Evolutionary conservation across 2,888 invertebrate genomes (phyloP), one percentile per base, ranked within the genome.

Genomic region (Herminia tarsipennalis): DNA sequence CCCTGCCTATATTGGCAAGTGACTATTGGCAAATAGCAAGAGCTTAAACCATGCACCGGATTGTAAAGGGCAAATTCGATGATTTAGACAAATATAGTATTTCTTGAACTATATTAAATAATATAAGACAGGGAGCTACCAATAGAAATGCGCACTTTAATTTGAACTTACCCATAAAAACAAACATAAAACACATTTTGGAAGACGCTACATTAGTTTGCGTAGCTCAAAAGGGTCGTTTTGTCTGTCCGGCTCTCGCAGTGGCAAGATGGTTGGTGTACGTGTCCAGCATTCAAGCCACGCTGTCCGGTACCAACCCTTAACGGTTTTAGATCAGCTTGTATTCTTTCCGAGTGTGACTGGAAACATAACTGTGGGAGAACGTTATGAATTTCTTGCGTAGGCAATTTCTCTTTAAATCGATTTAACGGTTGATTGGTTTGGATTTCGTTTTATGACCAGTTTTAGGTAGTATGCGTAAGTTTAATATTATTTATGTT

Each of bases 191-290:
- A 51, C 49, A 56, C 42, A 49, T 49, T 51, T 57, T 20, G 39
- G 40, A 42, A 48, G 44, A 65, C 47, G 65, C 56, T 56, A 59
- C 62, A 73, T 68, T 59, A 67, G 68, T 73, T 73, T 69, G 60
- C 60, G 61, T 57, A 56, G 57, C 62, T 66, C 70, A 64, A 67
- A 70, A 66, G 73, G 72, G 73, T 63, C 65, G 63, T 62, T 55
- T 50, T 55, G 47, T 67, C 65, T 61, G 73, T 73, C 64, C 68
- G 65, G 61, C 56, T 76, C 62, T 60, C 64, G 44, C 64, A 70
- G 65, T 56, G 60, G 64, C 73, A 78, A 81, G 75, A 81, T 76
- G 76, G 78, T 70, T 56, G 62, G 48, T 34, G 70, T 71, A 82
- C 83, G 83, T 83, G 82, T 59, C 47, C 52, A 37, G 81, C 72